A percentile compares a stretch with the other conserved stretches of the same genome.
These are phyloP conservation scores for Anabacerthia variegaticeps DNA, from an alignment of 2,797 vertebrate species.

Conservation along the genomic window DNA sequence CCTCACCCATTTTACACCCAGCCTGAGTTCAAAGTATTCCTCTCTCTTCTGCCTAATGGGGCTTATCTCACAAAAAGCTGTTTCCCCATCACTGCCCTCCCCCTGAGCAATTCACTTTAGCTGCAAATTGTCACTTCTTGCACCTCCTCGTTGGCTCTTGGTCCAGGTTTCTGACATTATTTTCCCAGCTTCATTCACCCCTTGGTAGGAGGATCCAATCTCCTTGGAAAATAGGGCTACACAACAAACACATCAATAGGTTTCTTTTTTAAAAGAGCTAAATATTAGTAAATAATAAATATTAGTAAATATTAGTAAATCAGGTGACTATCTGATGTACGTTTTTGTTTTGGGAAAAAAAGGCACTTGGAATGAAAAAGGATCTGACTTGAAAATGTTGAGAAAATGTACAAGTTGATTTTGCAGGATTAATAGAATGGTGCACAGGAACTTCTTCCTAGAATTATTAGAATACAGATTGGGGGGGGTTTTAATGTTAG, in stretches of 20 bases:
- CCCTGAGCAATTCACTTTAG: not conserved
- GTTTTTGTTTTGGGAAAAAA: not conserved
- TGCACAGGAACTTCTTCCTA: not conserved
- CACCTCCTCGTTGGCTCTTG: not conserved
- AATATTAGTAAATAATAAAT: not conserved
- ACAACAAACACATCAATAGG: not conserved
- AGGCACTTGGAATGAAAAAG: rapidly evolving
- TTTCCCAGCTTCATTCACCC: not conserved
- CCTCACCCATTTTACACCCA: conserved; percentile 13
- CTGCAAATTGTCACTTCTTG: not conserved
- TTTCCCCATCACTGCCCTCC: not conserved
- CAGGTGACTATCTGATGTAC: not conserved
- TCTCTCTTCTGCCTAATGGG: not conserved
- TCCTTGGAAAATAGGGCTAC: not conserved
- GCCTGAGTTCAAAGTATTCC: conserved; percentile 40
- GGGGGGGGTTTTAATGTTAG: not conserved
- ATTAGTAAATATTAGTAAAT: not conserved
- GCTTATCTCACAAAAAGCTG: not conserved
- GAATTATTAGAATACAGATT: not conserved
- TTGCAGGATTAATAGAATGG: not conserved
- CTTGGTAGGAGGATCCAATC: not conserved
- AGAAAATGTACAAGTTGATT: not conserved
- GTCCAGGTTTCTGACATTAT: not conserved
- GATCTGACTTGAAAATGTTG: not conserved
- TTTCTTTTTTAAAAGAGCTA: not conserved